A percentile compares a stretch with the other conserved stretches of the same genome.
phyloP scores from a whole-genome alignment of 2,888 invertebrate genomes.

The Diloba caeruleocephala region DNA sequence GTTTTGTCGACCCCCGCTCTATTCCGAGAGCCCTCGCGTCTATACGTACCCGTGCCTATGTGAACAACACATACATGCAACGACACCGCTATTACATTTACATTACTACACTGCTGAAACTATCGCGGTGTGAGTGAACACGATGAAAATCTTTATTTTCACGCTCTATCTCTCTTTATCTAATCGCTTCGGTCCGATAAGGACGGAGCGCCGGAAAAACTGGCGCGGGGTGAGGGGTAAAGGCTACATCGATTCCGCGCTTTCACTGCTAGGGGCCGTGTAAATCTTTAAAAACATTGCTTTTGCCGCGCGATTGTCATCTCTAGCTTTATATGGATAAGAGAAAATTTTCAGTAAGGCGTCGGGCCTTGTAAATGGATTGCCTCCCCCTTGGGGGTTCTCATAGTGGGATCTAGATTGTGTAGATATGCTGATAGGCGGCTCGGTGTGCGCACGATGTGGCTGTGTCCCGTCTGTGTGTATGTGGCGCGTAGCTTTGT shows the following conservation, averaged over 20 bases:
- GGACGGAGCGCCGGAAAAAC: conserved; percentile 89
- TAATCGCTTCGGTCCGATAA: conserved; percentile 88
- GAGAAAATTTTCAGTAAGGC: conserved; percentile 78
- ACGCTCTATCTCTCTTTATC: conserved; percentile 90
- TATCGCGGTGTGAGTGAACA: conserved; percentile 86
- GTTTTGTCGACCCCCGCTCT: conserved; percentile 81
- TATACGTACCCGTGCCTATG: conserved; percentile 71
- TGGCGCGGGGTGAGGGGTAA: conserved; percentile 87
- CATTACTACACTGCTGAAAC: conserved; percentile 74
- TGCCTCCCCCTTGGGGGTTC: conserved; percentile 89
- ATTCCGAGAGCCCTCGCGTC: conserved; percentile 77
- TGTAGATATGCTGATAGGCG: conserved; percentile 88
- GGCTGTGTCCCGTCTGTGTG: conserved; percentile 64
- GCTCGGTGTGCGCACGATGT: conserved; percentile 71
- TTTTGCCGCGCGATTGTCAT: conserved; percentile 86
- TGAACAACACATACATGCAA: conserved; percentile 77
- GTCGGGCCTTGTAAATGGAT: conserved; percentile 85
- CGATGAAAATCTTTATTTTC: conserved; percentile 90
- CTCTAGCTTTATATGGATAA: conserved; percentile 81
- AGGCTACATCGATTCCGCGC: conserved; percentile 90
- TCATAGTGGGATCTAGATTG: conserved; percentile 89
- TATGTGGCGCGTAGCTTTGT: conserved; percentile 71
- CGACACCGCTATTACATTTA: conserved; percentile 71
- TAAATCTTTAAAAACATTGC: conserved; percentile 88
- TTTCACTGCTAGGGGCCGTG: conserved; percentile 89